Percentiles rank a stretch among this genome's conserved stretches.
phyloP scores from a whole-genome alignment of 2,113 vertebrate genomes.

The Salvator merianae region DNA sequence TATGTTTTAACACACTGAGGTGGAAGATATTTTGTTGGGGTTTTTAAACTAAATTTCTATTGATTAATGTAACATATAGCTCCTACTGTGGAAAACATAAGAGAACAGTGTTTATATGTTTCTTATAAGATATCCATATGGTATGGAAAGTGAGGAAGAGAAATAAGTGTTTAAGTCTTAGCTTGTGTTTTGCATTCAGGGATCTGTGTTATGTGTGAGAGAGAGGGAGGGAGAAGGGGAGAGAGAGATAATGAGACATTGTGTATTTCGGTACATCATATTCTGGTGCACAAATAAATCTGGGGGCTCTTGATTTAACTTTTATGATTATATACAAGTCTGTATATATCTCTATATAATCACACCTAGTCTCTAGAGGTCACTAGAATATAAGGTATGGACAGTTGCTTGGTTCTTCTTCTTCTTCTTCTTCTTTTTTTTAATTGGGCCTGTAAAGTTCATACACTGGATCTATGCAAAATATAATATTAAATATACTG shows the following conservation, averaged over 20 bases:
- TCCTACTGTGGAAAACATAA: neutral
- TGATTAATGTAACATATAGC: neutral
- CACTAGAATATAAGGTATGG: constrained; percentile 82
- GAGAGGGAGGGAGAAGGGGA: too few species aligned
- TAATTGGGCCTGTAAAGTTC: constrained; percentile 34
- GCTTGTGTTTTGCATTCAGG: too few species aligned
- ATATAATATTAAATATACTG: constrained; percentile 57
- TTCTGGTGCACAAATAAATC: too few species aligned
- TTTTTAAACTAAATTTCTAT: neutral
- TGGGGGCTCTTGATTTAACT: constrained; percentile 6
- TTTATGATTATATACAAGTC: constrained; percentile 38
- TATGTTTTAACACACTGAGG: neutral
- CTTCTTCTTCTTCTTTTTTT: constrained; percentile 48
- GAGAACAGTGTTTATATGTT: neutral
- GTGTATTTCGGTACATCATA: too few species aligned
- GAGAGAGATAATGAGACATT: too few species aligned
- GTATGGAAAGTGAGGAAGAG: neutral
- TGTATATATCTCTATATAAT: constrained; percentile 31
- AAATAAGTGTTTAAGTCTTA: neutral
- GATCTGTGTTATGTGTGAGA: too few species aligned
- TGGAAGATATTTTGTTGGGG: neutral
- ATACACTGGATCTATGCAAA: constrained; percentile 51
- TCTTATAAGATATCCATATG: neutral
- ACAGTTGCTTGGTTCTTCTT: constrained; percentile 65
- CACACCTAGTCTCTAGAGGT: constrained; percentile 82